Percentiles rank a stretch among this genome's conserved stretches.
Conservation (phyloP, 2,113 vertebrate species). For the Microtus ochrogaster region DNA sequence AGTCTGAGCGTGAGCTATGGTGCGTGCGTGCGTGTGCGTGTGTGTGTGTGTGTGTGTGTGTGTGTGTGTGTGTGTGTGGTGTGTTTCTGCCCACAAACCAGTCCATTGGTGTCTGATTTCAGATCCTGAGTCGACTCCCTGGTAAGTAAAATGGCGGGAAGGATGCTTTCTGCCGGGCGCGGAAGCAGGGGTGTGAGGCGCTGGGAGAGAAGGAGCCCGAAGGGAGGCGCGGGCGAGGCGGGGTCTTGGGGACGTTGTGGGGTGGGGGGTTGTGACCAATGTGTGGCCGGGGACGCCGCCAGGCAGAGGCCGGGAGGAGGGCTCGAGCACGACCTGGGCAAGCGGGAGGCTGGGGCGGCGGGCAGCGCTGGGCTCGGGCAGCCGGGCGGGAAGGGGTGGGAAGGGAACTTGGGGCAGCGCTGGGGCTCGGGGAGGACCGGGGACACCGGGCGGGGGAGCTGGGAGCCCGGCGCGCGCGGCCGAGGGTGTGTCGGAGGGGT, state of each 20-base stretch:
- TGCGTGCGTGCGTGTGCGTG: background rate
- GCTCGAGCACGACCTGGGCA: background rate
- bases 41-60: slow-evolving; percentile 63
- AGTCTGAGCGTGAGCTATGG: slow-evolving; percentile 57
- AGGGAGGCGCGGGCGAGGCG: slow-evolving; percentile 1
- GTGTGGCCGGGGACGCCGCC: background rate
- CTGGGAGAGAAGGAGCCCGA: background rate
- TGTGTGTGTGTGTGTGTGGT: slow-evolving; percentile 40
- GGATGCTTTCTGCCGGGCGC: slow-evolving; percentile 67
- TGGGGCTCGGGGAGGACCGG: background rate
- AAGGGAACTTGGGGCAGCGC: background rate
- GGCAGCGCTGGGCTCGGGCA: background rate
- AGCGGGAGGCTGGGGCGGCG: background rate
- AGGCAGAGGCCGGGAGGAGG: background rate
- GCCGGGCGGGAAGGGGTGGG: fast-evolving
- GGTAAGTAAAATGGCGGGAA: slow-evolving; percentile 81
- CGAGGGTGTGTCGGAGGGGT: background rate
- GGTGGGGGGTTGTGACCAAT: background rate
- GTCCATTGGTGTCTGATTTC: slow-evolving; percentile 84
- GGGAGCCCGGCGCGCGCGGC: background rate
- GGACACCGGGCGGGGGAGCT: background rate
- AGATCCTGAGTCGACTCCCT: slow-evolving; percentile 89
- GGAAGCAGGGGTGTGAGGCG: background rate
- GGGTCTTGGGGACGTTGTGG: background rate
- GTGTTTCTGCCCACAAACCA: slow-evolving; percentile 83